Evolutionary conservation across 2,797 vertebrate genomes (phyloP), one percentile per base, ranked within the genome.

Genomic region (Diplodus sargus): DNA sequence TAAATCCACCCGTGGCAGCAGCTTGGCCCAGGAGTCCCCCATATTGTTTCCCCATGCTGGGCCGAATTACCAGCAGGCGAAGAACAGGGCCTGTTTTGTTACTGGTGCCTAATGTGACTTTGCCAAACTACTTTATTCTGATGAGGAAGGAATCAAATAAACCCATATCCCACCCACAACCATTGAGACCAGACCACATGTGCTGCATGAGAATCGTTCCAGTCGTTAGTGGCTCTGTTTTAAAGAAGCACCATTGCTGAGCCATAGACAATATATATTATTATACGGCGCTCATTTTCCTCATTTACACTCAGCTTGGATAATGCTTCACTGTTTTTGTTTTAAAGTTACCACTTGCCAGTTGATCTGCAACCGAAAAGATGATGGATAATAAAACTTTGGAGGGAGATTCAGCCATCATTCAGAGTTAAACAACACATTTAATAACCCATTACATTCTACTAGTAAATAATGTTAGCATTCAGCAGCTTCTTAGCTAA

Each of bases 61-160:
- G 51, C 48, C 20, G 5, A 79, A 74, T 71, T 81, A 83, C 47
- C 0, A 2, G 13, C 8, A 10, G 15, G 49, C 34, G 4, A 65
- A 78, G 43, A 73, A 47, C 53, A 58, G 64, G 53, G 42, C 15
- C 56, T 64, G 28, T 28, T 76, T 67, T 67, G 18, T 74, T 51
- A 60, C 48, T 57, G 42, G 53, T 63, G 48, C 22, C 56, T 78
- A 54, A 76, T 77, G 64, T 61, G 73, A 74, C 68, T 70, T 76
- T 78, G 57, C 54, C 12, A 66, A 74, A 84, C 43, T 60, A 83
- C 81, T 90, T 81, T 70, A 39, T 68, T 75, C 68, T 79, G 63
- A 80, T 76, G 76, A 78, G 61, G 79, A 62, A 49, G 47, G 60
- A 78, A 78, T 82, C 69, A 80, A 83, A 89, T 80, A 54, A 85